Evolutionary conservation across 2,797 vertebrate species (phyloP).

Genomic region (Tympanoctomys barrerae): DNA sequence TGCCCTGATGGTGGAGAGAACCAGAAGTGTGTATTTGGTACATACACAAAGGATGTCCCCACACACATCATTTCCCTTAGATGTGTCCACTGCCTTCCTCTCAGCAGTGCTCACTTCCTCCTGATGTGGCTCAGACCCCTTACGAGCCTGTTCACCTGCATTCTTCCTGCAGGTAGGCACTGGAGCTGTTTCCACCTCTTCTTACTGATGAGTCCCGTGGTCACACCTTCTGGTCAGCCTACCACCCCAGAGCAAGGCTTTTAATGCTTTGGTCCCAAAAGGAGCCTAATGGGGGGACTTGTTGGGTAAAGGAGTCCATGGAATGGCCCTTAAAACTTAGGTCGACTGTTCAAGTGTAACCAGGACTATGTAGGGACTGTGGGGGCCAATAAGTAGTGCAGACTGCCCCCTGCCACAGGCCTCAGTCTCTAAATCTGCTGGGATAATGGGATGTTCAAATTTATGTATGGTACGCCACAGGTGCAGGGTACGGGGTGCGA

Average conservation of each 20-base stretch:
- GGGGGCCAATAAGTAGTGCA: background rate
- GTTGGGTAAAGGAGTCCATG: background rate
- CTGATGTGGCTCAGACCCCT: background rate
- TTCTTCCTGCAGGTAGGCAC: background rate
- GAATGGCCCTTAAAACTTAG: background rate
- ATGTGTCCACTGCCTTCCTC: background rate
- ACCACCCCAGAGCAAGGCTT: background rate
- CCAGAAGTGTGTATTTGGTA: no score
- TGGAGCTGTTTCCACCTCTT: background rate
- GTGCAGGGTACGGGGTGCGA: background rate
- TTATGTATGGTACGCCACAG: fast-evolving
- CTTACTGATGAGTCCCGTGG: fast-evolving
- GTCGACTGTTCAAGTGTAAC: background rate
- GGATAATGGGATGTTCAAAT: background rate
- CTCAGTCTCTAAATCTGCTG: background rate
- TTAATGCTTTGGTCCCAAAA: background rate
- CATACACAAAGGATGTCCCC: fast-evolving
- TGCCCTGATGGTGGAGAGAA: background rate
- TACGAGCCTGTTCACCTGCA: background rate
- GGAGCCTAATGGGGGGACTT: background rate
- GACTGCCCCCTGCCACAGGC: background rate
- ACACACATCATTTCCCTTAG: background rate
- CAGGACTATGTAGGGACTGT: fast-evolving
- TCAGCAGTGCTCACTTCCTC: background rate
- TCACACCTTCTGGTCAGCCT: background rate